These are phyloP conservation scores for Puma concolor DNA, from an alignment of 2,113 vertebrate species.

Conservation along the genomic window DNA sequence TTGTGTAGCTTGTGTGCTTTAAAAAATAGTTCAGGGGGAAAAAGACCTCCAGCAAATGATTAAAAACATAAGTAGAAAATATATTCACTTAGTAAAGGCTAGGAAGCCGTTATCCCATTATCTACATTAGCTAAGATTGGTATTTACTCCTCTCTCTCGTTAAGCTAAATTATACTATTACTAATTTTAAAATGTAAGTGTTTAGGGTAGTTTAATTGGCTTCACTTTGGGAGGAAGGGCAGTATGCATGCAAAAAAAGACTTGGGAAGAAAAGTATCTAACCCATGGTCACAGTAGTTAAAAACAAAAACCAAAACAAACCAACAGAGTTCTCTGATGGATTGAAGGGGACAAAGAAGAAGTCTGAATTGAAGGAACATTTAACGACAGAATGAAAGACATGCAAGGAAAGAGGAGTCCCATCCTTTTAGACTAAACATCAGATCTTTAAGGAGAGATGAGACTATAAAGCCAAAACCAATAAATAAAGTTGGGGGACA, in stretches of 20 bases:
- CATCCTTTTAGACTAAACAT: not conserved
- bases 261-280: not conserved
- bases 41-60: conserved; percentile 25
- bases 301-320: not conserved
- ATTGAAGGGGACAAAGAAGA: not conserved
- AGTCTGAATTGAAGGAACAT: conserved; percentile 23
- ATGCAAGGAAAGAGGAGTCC: not conserved
- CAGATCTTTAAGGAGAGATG: not conserved
- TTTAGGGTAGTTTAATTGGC: not conserved
- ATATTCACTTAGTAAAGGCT: not conserved
- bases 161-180: conserved; percentile 32
- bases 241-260: not conserved
- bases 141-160: not conserved
- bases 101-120: conserved; percentile 2
- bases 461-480: not conserved
- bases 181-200: not conserved
- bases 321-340: not conserved
- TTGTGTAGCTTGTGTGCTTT: conserved; percentile 27
- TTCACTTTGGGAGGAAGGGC: not conserved
- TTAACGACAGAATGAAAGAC: not conserved
- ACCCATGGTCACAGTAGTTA: not conserved
- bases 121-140: conserved; percentile 2
- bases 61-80: conserved; percentile 25
- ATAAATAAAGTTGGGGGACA: not conserved
- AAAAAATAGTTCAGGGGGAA: not conserved